These are phyloP conservation scores for Aldrovandia affinis DNA, from an alignment of 2,797 vertebrate genomes.

Conservation along the genomic window DNA sequence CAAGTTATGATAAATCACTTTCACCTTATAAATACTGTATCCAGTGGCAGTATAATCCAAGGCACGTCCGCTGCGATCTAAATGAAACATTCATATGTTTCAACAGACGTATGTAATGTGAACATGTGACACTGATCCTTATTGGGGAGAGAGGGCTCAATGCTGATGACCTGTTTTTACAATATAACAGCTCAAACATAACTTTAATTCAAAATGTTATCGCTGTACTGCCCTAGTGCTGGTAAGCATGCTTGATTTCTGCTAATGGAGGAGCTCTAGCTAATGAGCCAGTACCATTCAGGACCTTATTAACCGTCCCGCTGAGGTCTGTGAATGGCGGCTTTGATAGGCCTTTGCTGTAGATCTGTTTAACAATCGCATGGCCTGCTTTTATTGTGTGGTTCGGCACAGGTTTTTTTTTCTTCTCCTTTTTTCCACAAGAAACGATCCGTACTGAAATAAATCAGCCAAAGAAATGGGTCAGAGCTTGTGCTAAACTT, in stretches of 20 bases:
- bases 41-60: neutral
- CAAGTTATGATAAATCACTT: neutral
- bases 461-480: constrained; percentile 67
- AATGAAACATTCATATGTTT: neutral
- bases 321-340: neutral
- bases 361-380: neutral
- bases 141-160: neutral
- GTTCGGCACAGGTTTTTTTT: constrained; percentile 45
- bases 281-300: constrained; percentile 2
- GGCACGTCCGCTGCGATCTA: neutral
- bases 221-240: neutral
- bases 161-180: neutral
- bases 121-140: neutral
- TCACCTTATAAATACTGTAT: neutral
- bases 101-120: neutral
- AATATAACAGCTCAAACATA: neutral
- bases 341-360: neutral
- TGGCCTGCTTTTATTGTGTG: neutral
- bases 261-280: neutral
- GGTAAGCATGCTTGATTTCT: neutral
- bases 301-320: neutral
- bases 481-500: constrained; percentile 63
- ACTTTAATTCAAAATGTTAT: neutral
- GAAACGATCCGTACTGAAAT: constrained; percentile 64
- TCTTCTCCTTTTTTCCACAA: constrained; percentile 44